Evolutionary conservation across 1,140 invertebrate genomes (phyloP), one percentile per base, ranked within the genome.

Genomic region (Homalodisca vitripennis): DNA sequence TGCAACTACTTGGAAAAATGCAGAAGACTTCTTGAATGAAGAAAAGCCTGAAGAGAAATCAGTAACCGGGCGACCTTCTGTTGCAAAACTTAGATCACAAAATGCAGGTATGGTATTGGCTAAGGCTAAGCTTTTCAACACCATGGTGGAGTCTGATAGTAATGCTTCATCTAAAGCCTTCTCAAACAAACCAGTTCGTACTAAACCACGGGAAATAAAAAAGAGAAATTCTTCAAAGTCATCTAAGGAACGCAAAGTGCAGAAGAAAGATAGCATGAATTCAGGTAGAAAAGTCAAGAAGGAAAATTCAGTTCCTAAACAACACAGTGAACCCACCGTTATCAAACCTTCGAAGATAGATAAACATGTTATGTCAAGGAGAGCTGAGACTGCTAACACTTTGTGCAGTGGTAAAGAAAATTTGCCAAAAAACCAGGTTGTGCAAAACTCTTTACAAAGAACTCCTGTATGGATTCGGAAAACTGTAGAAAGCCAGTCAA

Each of bases 91-190:
- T 3, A 78, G 87, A 41, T 81, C 80, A 32, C 85, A 87, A 77
- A 89, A 89, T 75, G 85, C 86, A 12, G 88, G 87, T 3, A 88
- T 88, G 86, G 88, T 89, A 0, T 72, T 87, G 32, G 86, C 85
- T 0, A 88, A 87, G 78, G 86, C 86, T 0, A 85, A 84, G 74
- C 76, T 88, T 3, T 89, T 89, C 73, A 85, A 88, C 72, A 81
- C 82, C 10, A 77, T 84, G 34, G 22, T 26, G n/a, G 24, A 60
- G 20, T 46, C 26, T 26, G 68, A 60, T 13, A 22, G 30, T 1
- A 26, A 53, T 1, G 22, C 20, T 29, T 3, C n/a, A 32, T 55
- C 26, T 2, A 31, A 30, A 26, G 24, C 3, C 3, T 22, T 6
- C 29, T 27, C 2, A 27, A 60, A 10, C 3, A n/a, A n/a, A 27